These are phyloP conservation scores for Athene noctua DNA, from an alignment of 2,113 vertebrate genomes.

Conservation along the genomic window DNA sequence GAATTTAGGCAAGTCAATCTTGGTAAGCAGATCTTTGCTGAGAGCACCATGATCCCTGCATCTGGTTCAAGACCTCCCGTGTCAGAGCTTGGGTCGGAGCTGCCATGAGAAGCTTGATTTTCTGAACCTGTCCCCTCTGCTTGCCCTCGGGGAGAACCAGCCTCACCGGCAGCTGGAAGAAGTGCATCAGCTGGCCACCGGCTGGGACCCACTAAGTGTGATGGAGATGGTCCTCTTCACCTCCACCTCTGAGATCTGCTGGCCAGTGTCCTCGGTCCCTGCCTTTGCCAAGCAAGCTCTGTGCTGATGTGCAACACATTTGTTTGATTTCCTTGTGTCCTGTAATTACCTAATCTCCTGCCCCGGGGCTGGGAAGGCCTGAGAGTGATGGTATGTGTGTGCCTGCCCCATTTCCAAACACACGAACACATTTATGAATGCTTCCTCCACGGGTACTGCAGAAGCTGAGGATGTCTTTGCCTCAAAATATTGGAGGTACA, in stretches of 20 bases:
- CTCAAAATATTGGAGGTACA: background rate
- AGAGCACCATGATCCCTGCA: accelerated
- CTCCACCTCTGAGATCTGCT: background rate
- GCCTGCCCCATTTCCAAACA: background rate
- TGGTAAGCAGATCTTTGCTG: background rate
- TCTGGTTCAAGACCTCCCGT: background rate
- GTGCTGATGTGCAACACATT: accelerated
- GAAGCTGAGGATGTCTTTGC: background rate
- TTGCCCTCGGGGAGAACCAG: background rate
- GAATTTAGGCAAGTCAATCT: background rate
- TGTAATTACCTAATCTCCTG: background rate
- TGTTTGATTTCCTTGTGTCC: background rate
- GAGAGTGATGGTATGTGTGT: background rate
- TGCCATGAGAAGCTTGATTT: background rate
- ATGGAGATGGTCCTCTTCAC: background rate
- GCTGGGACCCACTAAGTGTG: background rate
- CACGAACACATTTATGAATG: background rate
- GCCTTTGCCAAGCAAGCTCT: background rate
- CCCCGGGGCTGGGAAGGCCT: background rate
- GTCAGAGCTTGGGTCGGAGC: background rate
- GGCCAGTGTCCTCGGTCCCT: background rate
- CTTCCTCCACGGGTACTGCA: background rate
- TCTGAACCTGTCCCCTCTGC: background rate
- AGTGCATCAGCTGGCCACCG: background rate
- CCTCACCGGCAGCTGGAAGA: background rate